A percentile compares a stretch with the other conserved stretches of the same genome.
These are phyloP conservation scores for Pseudocheirus occidentalis DNA, from an alignment of 2,797 vertebrate species.

Conservation along the genomic window DNA sequence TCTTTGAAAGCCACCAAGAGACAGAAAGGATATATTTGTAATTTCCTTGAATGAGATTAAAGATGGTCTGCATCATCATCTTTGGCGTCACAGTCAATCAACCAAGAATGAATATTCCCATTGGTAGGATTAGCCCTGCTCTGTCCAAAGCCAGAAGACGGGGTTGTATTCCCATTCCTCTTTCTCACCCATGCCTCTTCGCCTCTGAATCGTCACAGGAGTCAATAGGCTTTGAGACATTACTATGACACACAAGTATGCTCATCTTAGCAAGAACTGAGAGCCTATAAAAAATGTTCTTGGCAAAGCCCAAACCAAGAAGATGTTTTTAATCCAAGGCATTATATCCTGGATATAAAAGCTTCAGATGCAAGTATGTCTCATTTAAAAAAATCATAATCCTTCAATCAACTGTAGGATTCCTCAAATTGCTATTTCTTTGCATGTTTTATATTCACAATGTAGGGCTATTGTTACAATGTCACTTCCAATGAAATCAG, in stretches of 20 bases:
- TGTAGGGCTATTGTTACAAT: constrained; percentile 69
- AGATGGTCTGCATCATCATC: neutral
- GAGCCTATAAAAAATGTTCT: constrained; percentile 38
- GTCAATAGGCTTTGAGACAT: constrained; percentile 54
- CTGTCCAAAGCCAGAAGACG: constrained; percentile 62
- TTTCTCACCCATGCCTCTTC: constrained; percentile 48
- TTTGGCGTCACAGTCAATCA: constrained; percentile 37
- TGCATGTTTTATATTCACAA: constrained; percentile 73
- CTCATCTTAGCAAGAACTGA: constrained; percentile 46
- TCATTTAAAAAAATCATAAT: constrained; percentile 71
- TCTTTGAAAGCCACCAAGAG: neutral
- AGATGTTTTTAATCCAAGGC: constrained; percentile 71
- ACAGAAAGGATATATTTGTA: neutral
- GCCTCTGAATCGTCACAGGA: constrained; percentile 12
- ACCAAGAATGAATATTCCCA: constrained; percentile 59
- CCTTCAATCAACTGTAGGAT: constrained; percentile 63
- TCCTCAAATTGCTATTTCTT: constrained; percentile 80
- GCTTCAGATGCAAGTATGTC: neutral
- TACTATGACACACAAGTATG: constrained; percentile 20
- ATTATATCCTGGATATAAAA: constrained; percentile 54
- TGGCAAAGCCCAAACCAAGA: constrained; percentile 72
- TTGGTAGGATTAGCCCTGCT: constrained; percentile 15
- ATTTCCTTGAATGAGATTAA: neutral
- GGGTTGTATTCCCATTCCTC: constrained; percentile 47
- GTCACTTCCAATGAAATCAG: constrained; percentile 78